phyloP scores from a whole-genome alignment of 2,113 vertebrate species.

The Pongo abelii region DNA sequence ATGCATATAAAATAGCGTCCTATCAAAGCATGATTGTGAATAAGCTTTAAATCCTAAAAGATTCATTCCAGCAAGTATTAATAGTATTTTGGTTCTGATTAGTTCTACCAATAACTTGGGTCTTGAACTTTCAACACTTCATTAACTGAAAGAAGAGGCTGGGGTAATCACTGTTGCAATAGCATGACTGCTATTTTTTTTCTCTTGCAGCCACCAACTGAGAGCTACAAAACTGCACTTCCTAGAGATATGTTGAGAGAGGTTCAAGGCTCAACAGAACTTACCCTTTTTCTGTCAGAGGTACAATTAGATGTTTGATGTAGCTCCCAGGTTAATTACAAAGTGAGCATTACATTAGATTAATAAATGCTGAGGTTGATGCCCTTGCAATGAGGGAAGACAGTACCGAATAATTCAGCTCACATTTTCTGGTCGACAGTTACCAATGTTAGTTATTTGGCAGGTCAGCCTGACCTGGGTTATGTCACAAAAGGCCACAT shows the following conservation, averaged over 20 bases:
- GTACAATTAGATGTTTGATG: neutral
- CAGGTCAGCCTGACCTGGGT: neutral
- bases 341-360: neutral
- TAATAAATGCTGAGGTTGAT: neutral
- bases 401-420: neutral
- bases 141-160: conserved; percentile 65
- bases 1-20: neutral
- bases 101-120: neutral
- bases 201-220: neutral
- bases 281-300: conserved; percentile 18
- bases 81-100: neutral
- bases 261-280: neutral
- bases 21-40: neutral
- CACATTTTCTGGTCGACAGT: neutral
- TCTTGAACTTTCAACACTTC: conserved; percentile 58
- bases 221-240: neutral
- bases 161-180: conserved; percentile 21
- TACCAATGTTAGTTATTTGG: neutral
- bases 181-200: neutral
- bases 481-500: neutral
- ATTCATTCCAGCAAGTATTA: neutral
- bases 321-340: neutral
- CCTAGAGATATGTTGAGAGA: neutral
- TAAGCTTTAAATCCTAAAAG: neutral
- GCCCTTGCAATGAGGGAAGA: neutral